phyloP scores from a whole-genome alignment of 37 sponge, comb jelly and placozoan genomes.

The Ephydatia muelleri region DNA sequence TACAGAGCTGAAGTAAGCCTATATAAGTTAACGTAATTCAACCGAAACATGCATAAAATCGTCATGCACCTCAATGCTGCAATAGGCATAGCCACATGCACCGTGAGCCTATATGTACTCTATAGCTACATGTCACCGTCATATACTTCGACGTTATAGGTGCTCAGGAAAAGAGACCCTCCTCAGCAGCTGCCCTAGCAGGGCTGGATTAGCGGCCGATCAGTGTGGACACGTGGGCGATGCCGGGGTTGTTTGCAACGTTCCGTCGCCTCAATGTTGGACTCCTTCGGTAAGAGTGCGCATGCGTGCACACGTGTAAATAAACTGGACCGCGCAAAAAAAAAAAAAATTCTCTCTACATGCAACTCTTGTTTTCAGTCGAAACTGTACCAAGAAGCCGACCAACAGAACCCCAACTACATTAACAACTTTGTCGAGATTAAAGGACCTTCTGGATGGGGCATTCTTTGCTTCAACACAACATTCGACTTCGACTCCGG shows the following conservation, averaged over 20 bases:
- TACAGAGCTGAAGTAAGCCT: no score
- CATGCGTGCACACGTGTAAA: no score
- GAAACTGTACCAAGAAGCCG: background rate
- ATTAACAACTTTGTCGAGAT: constrained; percentile 29
- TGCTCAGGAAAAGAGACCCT: constrained; percentile 15
- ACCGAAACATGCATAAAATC: no score
- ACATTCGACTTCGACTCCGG: background rate
- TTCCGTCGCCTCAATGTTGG: constrained; percentile 15
- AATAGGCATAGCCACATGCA: no score
- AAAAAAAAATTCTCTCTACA: background rate
- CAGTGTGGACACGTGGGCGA: constrained; percentile 44
- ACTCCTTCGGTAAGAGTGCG: background rate
- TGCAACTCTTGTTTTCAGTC: background rate
- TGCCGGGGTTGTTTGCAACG: constrained; percentile 63
- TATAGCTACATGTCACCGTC: background rate
- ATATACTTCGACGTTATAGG: no score
- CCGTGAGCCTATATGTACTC: no score
- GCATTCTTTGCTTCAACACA: constrained; percentile 27
- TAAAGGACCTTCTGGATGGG: constrained; percentile 41
- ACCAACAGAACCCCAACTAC: background rate
- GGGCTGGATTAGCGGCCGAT: background rate
- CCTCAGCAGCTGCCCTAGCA: constrained; percentile 1
- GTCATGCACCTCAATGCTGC: no score
- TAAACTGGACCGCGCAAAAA: constrained; percentile 12
- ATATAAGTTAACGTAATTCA: background rate